Evolutionary conservation across 2,888 invertebrate genomes (phyloP), one percentile per base, ranked within the genome.

Genomic region (Drosophila pseudotakahashii): DNA sequence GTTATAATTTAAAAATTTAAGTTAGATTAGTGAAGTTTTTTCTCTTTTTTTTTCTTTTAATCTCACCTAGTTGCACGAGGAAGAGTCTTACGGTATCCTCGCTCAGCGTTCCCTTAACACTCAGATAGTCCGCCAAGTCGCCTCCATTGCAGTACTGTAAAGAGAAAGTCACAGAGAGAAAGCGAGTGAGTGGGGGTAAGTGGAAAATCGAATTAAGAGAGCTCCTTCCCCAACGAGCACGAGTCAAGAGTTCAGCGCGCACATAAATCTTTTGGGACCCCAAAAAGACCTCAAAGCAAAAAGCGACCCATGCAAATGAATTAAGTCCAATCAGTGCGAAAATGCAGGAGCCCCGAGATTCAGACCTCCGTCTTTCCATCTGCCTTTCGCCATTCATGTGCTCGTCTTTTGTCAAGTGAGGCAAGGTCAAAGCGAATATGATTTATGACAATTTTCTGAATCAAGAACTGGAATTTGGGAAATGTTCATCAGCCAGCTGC

Each of bases 71-170:
- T 93, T 99, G 99, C 89, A 96, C 94, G 78, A 99, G 94, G 93
- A 99, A 99, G 86, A 98, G 93, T 74, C 98, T 94, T 88, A 99
- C 99, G 6, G 99, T 99, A 91, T 98, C 98, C 93, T 99, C 99
- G 92, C 98, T 98, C 45, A 99, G 94, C 50, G 98, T 98, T 67
- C 98, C 97, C 93, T 98, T 98, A 51, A 95, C 95, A 91, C 95
- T 95, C 79, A 99, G 94, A 93, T 99, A 99, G 93, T 99, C 99
- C 19, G 99, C 98, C 92, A 99, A 93, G 93, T 99, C 99, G 23
- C 99, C 99, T 52, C 99, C 99, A 94, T 99, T 99, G 93, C 99
- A 99, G 93, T 98, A 99, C 96, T 98, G 93, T 75, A 94, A 93
- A 74, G 36, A 48, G n/a, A 53, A 41, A 47, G 13, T 41, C 9